Conservation (phyloP, 2,113 vertebrate genomes). For the Passer montanus region DNA sequence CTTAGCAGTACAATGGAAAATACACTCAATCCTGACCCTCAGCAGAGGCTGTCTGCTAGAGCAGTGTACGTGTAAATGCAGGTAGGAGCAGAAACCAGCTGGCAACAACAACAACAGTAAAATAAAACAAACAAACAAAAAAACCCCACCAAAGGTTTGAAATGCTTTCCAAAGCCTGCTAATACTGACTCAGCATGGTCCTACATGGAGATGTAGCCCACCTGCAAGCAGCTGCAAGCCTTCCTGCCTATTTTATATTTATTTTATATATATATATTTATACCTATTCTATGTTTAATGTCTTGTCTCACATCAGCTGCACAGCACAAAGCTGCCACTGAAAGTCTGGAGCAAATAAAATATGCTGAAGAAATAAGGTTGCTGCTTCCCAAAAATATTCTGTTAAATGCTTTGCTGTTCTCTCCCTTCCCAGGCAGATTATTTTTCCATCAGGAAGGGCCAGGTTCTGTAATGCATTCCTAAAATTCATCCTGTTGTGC, state of each 20-base stretch:
- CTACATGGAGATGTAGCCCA: background rate
- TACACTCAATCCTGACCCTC: background rate
- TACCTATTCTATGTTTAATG: background rate
- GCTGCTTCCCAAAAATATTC: background rate
- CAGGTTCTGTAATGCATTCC: background rate
- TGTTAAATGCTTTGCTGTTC: background rate
- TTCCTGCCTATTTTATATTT: background rate
- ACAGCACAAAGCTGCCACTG: background rate
- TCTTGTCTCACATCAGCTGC: background rate
- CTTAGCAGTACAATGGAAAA: background rate
- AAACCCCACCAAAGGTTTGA: background rate
- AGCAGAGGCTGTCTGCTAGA: background rate
- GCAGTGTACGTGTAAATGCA: background rate
- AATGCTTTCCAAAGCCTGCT: background rate
- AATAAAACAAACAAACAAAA: background rate
- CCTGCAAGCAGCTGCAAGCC: background rate
- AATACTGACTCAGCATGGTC: background rate
- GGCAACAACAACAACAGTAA: background rate
- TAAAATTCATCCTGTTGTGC: background rate
- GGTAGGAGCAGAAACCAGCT: background rate
- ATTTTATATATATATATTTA: background rate
- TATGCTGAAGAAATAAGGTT: background rate
- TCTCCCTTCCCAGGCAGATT: slow-evolving; percentile 16
- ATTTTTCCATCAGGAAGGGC: background rate
- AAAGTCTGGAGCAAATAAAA: background rate